phyloP scores from a whole-genome alignment of 2,113 vertebrate genomes.

The Triplophysa rosa region DNA sequence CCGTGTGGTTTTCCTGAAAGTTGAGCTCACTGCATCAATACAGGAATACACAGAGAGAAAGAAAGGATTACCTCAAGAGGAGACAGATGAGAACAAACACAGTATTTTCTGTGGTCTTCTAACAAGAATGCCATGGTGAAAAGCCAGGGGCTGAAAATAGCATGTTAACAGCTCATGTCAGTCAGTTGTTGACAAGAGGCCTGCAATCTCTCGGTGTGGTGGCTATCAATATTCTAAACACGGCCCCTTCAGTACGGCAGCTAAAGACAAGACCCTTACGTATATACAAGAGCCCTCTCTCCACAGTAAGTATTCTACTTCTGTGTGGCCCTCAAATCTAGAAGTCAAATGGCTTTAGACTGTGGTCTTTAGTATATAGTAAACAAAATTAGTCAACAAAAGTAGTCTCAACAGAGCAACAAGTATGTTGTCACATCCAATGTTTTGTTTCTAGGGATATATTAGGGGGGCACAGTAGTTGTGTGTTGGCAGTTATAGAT shows the following conservation, averaged over 20 bases:
- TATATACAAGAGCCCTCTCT: conserved; percentile 28
- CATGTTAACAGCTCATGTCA: conserved; percentile 84
- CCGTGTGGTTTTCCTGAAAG: conserved; percentile 60
- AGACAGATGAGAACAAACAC: conserved; percentile 64
- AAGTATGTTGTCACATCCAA: not conserved
- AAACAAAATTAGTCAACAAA: too few species aligned
- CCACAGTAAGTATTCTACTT: conserved; percentile 67
- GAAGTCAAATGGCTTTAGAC: not conserved
- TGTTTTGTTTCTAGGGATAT: not conserved
- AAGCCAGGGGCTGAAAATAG: conserved; percentile 77
- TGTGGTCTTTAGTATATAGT: too few species aligned
- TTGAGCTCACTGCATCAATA: conserved; percentile 66
- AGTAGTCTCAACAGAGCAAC: not conserved
- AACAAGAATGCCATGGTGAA: conserved; percentile 68
- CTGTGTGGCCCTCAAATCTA: conserved; percentile 62
- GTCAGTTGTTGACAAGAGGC: conserved; percentile 80
- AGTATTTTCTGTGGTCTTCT: conserved; percentile 64
- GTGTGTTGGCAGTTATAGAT: not conserved
- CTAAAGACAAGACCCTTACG: conserved; percentile 52
- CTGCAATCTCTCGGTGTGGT: conserved; percentile 65
- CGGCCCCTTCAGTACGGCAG: conserved; percentile 61
- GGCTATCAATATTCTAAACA: conserved; percentile 70
- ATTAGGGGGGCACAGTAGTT: not conserved
- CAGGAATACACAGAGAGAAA: conserved; percentile 57
- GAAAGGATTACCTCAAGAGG: conserved; percentile 59